Conservation (phyloP, 2,797 vertebrate species). For the Amblyopsis hoosieri region DNA sequence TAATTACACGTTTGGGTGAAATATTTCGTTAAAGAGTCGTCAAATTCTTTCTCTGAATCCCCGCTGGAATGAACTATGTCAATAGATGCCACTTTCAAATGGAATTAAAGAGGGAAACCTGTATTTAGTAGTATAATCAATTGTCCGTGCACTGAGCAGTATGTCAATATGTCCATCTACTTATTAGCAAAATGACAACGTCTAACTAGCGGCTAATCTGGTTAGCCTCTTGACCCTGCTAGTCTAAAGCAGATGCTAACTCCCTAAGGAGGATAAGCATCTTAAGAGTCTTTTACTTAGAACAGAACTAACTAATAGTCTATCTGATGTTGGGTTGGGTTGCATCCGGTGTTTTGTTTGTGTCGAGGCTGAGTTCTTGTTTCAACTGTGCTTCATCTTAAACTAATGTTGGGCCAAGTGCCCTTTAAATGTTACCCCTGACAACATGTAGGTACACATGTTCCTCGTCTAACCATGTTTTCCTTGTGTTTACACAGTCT, state of each 20-base stretch:
- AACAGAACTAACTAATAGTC: slow-evolving; percentile 10
- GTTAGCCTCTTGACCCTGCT: slow-evolving; percentile 44
- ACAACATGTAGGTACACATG: too few relatives aligned
- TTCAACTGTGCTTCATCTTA: too few relatives aligned
- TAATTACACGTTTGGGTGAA: too few relatives aligned
- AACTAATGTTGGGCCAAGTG: not conserved
- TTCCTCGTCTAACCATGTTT: too few relatives aligned
- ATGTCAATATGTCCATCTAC: slow-evolving; percentile 24
- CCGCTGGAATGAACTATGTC: slow-evolving; percentile 14
- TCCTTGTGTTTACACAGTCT: too few relatives aligned
- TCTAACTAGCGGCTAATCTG: slow-evolving; percentile 38
- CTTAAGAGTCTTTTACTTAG: slow-evolving; percentile 17
- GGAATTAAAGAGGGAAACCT: slow-evolving; percentile 26
- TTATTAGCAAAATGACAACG: slow-evolving; percentile 25
- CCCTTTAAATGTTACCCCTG: not conserved
- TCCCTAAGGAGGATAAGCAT: slow-evolving; percentile 24
- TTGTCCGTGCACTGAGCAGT: slow-evolving; percentile 30
- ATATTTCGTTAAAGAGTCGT: too few relatives aligned
- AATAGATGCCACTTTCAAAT: slow-evolving; percentile 21
- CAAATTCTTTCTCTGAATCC: not conserved
- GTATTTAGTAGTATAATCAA: slow-evolving; percentile 30
- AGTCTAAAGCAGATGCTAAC: not conserved
- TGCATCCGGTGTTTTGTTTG: not conserved
- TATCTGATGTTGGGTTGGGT: not conserved
- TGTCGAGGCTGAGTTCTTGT: too few relatives aligned